phyloP scores from a whole-genome alignment of 2,888 invertebrate species.

The Myopa testacea region DNA sequence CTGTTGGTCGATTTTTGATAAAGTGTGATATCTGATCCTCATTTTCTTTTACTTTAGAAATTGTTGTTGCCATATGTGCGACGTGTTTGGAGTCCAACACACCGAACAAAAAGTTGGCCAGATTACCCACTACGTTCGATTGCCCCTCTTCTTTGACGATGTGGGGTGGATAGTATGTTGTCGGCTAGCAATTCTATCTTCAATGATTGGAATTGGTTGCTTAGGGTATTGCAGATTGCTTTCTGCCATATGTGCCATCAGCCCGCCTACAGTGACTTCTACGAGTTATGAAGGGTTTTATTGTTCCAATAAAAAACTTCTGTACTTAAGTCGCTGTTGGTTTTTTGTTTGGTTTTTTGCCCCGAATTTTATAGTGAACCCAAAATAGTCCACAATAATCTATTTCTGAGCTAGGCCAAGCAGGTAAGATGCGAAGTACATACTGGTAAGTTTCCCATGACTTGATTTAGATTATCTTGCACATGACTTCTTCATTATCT shows the following conservation, averaged over 20 bases:
- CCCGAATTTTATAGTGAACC: too few relatives aligned
- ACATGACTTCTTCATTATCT: too few relatives aligned
- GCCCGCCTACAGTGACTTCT: background rate
- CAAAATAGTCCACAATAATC: too few relatives aligned
- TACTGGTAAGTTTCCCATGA: too few relatives aligned
- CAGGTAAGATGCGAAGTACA: too few relatives aligned
- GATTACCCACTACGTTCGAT: conserved; percentile 11
- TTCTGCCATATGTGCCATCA: background rate
- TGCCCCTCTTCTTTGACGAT: background rate
- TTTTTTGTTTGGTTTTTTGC: too few relatives aligned
- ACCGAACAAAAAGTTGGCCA: conserved; percentile 17
- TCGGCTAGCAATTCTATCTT: conserved; percentile 3
- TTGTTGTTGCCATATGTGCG: conserved; percentile 24
- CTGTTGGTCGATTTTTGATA: conserved; percentile 19
- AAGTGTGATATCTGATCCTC: conserved; percentile 1
- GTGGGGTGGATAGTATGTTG: background rate
- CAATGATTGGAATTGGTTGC: background rate
- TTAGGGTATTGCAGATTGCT: background rate
- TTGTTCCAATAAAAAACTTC: too few relatives aligned
- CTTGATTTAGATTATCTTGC: too few relatives aligned
- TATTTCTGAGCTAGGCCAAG: too few relatives aligned
- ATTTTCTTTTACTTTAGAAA: conserved; percentile 9
- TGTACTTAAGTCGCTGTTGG: too few relatives aligned
- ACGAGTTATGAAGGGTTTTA: too few relatives aligned
- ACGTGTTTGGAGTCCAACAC: conserved; percentile 32